Conservation (phyloP, 92 coral and sea anemone genomes). For the Siderastrea radians region DNA sequence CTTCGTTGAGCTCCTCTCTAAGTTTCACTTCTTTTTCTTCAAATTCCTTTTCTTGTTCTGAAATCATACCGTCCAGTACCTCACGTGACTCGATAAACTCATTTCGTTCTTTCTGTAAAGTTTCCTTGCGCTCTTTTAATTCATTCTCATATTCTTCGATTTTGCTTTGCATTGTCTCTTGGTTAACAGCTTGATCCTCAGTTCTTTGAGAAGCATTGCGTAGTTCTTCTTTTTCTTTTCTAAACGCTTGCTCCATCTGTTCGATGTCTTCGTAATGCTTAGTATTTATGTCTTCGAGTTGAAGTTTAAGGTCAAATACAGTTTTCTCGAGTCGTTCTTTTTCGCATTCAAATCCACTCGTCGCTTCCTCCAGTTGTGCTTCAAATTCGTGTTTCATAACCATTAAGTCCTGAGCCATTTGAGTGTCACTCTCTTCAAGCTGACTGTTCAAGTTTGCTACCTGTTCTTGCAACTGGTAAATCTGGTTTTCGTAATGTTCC, state of each 20-base stretch:
- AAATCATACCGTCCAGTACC: constrained; percentile 42
- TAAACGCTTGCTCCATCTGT: constrained; percentile 41
- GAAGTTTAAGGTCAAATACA: constrained; percentile 41
- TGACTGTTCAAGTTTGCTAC: constrained; percentile 58
- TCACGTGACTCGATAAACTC: constrained; percentile 68
- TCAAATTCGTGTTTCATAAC: constrained; percentile 81
- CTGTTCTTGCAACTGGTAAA: constrained; percentile 68
- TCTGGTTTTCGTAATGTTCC: constrained; percentile 73
- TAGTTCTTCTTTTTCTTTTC: constrained; percentile 55
- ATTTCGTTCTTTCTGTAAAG: constrained; percentile 56
- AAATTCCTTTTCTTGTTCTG: constrained; percentile 68
- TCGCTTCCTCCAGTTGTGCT: constrained; percentile 61
- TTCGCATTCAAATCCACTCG: constrained; percentile 59
- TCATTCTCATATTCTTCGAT: constrained; percentile 65
- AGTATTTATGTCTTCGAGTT: constrained; percentile 37
- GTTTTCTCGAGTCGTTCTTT: constrained; percentile 41
- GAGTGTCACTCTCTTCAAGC: constrained; percentile 47
- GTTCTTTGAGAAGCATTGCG: constrained; percentile 1
- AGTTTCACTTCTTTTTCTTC: constrained; percentile 63
- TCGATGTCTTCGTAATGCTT: constrained; percentile 61
- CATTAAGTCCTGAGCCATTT: constrained; percentile 68
- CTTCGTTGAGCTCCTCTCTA: constrained; percentile 66
- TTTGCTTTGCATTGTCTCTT: constrained; percentile 9
- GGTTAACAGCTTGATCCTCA: constrained; percentile 16
- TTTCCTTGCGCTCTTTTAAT: constrained; percentile 66